A percentile compares a stretch with the other conserved stretches of the same genome.
phyloP scores from a whole-genome alignment of 1,140 invertebrate species.

The Cydia pomonella region DNA sequence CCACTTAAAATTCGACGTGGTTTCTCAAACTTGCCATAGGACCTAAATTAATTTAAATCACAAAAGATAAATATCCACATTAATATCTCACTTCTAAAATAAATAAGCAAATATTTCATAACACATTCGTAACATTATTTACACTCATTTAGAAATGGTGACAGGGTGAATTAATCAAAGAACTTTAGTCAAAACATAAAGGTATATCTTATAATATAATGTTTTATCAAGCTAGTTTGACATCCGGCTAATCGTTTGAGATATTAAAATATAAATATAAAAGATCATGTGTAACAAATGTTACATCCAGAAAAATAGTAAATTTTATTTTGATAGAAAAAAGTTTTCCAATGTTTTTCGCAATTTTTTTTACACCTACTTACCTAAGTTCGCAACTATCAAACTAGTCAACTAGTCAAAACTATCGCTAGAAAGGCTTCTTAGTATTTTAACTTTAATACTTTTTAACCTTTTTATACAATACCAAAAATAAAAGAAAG shows the following conservation, averaged over 20 bases:
- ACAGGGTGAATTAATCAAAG: conserved; percentile 35
- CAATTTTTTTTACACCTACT: too few species aligned
- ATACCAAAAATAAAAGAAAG: not conserved
- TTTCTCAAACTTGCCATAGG: not conserved
- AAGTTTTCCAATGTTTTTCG: too few species aligned
- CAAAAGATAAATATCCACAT: not conserved
- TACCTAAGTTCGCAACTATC: not conserved
- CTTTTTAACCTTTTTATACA: not conserved
- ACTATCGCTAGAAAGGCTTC: not conserved
- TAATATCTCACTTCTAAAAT: not conserved
- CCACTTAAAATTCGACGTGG: not conserved
- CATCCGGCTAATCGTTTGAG: conserved; percentile 12
- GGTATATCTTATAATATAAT: conserved; percentile 35
- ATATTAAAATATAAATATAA: conserved; percentile 25
- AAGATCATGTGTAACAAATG: not conserved
- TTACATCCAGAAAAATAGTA: not conserved
- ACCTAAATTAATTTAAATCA: not conserved
- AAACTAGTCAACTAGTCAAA: too few species aligned
- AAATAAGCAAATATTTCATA: conserved; percentile 28
- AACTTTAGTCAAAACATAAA: conserved; percentile 40
- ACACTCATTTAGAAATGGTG: conserved; percentile 24
- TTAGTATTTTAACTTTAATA: not conserved
- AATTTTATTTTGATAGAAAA: too few species aligned
- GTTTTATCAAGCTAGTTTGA: conserved; percentile 28
- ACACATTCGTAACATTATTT: conserved; percentile 5